Base-by-base conservation (phyloP, 2,113 vertebrate genomes). In the Centropristis striata region DNA sequence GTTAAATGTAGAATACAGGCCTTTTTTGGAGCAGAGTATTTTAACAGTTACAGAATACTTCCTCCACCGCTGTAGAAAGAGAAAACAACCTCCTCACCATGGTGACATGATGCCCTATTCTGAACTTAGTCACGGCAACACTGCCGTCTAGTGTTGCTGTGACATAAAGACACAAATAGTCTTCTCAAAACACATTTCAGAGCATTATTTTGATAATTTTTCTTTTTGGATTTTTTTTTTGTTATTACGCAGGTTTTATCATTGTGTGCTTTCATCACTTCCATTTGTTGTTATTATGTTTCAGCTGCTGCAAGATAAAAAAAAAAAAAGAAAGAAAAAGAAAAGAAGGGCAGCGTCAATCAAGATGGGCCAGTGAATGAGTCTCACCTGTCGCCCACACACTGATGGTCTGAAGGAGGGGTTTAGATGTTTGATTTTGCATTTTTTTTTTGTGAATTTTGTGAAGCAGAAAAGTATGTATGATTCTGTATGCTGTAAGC, bases 261-360 rank as follows among this genome's bases (percentile, higher is more conserved):
- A 0, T 13, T 0, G 3, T 14, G 2, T 63, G 41, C 6, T 20
- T 73, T 79, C 14, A 59, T 67, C 36, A 7, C 55, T 9, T 60
- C 4, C 1, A 32, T 12, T 37, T 69, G 18, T 60, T 63, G 23
- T 73, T 67, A 2, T 83, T 77, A 1, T 86, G 36, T 93, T 91
- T 53, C 91, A 93, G 92, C 80, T 68, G 80, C 86, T 49, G 86
- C 71, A 0, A 92, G 93, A 92, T 92, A 92, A 83, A 67, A 65
- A 71, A 36, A 15, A 16, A 28, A 5, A n/a, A n/a, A n/a, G n/a
- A n/a, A n/a, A n/a, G n/a, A n/a, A n/a, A n/a, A 42, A 21, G 9
- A 44, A 14, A 59, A 59, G 4, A 51, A 63, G 27, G 21, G 10
- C 41, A 12, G 42, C 8, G 23, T 42, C 70, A 41, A n/a, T 59